phyloP scores from a whole-genome alignment of 35 echinoderm and acorn worm species.

The Ptychodera flava region DNA sequence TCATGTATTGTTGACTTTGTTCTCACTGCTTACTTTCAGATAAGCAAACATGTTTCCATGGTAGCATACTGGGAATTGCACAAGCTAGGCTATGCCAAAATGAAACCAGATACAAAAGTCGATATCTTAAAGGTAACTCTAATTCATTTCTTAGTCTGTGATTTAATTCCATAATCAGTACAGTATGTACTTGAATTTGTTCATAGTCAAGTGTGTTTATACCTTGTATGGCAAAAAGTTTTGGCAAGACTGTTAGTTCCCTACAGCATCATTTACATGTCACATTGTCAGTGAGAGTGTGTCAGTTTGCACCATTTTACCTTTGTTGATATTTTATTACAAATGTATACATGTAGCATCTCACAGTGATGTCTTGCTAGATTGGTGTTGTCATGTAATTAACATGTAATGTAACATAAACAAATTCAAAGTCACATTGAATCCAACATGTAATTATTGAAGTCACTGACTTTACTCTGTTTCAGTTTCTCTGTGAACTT shows the following conservation, averaged over 20 bases:
- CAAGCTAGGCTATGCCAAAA: slow-evolving; percentile 55
- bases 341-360: too few species aligned
- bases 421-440: too few species aligned
- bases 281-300: background rate
- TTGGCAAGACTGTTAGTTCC: background rate
- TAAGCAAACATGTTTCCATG: slow-evolving; percentile 11
- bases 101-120: slow-evolving; percentile 79
- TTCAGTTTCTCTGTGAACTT: slow-evolving; percentile 80
- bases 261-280: background rate
- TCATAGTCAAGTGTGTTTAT: background rate
- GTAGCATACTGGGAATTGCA: slow-evolving; percentile 77
- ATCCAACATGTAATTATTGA: too few species aligned
- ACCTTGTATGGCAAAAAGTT: background rate
- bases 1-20: too few species aligned
- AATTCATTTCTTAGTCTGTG: background rate
- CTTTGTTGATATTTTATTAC: background rate
- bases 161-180: background rate
- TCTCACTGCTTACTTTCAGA: too few species aligned
- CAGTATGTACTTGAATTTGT: background rate
- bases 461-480: too few species aligned
- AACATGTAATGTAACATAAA: too few species aligned
- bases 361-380: too few species aligned
- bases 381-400: too few species aligned
- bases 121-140: slow-evolving; percentile 71
- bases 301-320: background rate